Evolutionary conservation across 2,113 vertebrate species (phyloP), one percentile per base, ranked within the genome.

Genomic region (Emydocephalus ijimae): DNA sequence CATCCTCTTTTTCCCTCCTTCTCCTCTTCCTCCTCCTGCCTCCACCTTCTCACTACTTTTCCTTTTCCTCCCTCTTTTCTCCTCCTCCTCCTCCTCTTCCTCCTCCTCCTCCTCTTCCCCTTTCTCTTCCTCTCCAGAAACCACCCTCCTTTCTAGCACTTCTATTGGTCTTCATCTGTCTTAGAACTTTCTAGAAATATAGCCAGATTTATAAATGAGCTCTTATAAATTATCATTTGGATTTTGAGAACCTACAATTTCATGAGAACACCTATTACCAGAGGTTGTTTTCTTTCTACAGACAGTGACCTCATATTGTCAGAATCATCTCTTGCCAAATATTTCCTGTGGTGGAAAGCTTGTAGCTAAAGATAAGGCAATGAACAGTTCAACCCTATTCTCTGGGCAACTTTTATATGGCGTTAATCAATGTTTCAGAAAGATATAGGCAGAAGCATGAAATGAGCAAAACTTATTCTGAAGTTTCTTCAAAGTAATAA

Each of bases 381-480:
- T 3, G 29, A 85, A 3, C 15, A 7, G 34, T 74, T 92, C 57
- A 54, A 43, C 48, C 26, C 10, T 45, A 89, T 89, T 89, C 29
- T 69, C 12, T 1, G 11, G 34, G 54, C 52, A 50, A 61, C 43
- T 61, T 89, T 89, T 48, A 85, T 57, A 56, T n/a, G 61, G 91
- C 87, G 52, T 93, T 94, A 96, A 48, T 61, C 96, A 92, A 96
- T 96, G 94, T 95, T 97, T 96, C 93, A 74, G 94, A 93, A 85
- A 97, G 96, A 97, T 97, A 96, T 50, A 93, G 91, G 93, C 94
- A 96, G 95, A 95, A 95, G 59, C 92, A 89, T 92, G 93, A 94
- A 90, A 90, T 94, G 95, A 92, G 95, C 50, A 50, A 86, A 61
- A 43, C 85, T 96, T 88, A 90, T 54, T 90, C 59, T 15, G 88